A percentile compares a stretch with the other conserved stretches of the same genome.
Conservation (phyloP, 2,888 invertebrate genomes). For the Trimorus sp. region DNA sequence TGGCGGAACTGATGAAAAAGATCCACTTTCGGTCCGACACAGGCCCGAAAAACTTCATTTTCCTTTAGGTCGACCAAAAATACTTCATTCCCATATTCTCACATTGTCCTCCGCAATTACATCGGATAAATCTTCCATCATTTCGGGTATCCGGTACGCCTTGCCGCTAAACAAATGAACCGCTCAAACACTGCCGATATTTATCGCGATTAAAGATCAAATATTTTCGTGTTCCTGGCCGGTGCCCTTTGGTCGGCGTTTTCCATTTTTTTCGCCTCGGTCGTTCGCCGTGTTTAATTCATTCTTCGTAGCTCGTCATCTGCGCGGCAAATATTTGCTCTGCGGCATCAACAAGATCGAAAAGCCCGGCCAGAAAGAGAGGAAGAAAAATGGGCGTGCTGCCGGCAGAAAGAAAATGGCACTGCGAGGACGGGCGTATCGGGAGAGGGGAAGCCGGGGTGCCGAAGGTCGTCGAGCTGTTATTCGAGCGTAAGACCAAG, state of each 20-base stretch:
- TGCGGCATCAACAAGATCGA: slow-evolving; percentile 68
- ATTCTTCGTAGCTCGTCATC: slow-evolving; percentile 66
- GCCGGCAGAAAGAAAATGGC: slow-evolving; percentile 50
- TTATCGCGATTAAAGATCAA: slow-evolving; percentile 51
- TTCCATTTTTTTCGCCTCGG: slow-evolving; percentile 27
- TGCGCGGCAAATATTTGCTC: slow-evolving; percentile 73
- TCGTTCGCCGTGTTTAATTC: slow-evolving; percentile 42
- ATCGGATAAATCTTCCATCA: too few species aligned
- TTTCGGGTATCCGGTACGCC: too few species aligned
- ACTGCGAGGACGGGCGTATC: slow-evolving; percentile 28
- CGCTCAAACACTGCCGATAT: slow-evolving; percentile 36
- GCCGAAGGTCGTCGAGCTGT: slow-evolving; percentile 59
- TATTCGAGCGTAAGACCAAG: slow-evolving; percentile 63
- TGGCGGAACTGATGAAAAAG: too few species aligned
- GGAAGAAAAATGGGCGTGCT: slow-evolving; percentile 63
- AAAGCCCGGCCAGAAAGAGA: slow-evolving; percentile 63
- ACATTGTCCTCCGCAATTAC: too few species aligned
- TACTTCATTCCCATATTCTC: too few species aligned
- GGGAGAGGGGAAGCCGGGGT: slow-evolving; percentile 39
- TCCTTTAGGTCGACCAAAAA: too few species aligned
- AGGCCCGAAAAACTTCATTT: too few species aligned
- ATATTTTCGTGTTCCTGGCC: slow-evolving; percentile 37
- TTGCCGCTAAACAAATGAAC: slow-evolving; percentile 9
- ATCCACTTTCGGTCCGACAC: too few species aligned
- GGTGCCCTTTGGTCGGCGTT: slow-evolving; percentile 41